Evolutionary conservation across 2,888 invertebrate genomes (phyloP), one percentile per base, ranked within the genome.

Genomic region (Catocala sponsa): DNA sequence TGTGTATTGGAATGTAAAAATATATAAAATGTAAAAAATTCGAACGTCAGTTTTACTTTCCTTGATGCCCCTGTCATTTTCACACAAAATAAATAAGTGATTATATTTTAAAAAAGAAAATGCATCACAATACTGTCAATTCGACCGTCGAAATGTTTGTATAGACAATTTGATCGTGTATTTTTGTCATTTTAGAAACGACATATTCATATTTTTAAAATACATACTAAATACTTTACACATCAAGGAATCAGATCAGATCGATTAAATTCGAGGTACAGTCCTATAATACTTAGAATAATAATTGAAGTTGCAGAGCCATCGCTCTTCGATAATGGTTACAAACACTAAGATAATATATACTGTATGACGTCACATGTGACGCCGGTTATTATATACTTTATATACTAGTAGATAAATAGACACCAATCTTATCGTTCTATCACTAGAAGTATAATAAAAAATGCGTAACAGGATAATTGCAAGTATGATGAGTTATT

Each of bases 1-100:
- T 84, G 76, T 81, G 80, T 79, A 75, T 73, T 78, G 83, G 78
- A 80, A 79, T 81, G 79, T 78, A 55, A 70, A 63, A 55, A 56
- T 38, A 59, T 55, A 58, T 46, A 65, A 57, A 62, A 51, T 44
- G 33, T 54, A 46, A 65, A 60, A 44, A 68, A 58, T 51, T 56
- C 53, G 50, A 42, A 63, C 42, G 6, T 11, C 42, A 58, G 61
- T 75, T 38, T 54, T 56, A 59, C 47, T 63, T 53, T 46, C 50
- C 38, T 57, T 64, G 66, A 67, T 65, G 65, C 52, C 49, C 57
- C 15, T 47, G 43, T 55, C 25, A 46, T 46, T 41, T 46, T 33
- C 25, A 33, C 43, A 57, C 51, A 38, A 47, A 44, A 53, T 42
- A 38, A 55, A 41, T 52, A 52, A 41, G 0, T 25, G 41, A 11